A percentile compares a stretch with the other conserved stretches of the same genome.
phyloP scores from a whole-genome alignment of 2,113 vertebrate species.

The Dermatemys mawii region DNA sequence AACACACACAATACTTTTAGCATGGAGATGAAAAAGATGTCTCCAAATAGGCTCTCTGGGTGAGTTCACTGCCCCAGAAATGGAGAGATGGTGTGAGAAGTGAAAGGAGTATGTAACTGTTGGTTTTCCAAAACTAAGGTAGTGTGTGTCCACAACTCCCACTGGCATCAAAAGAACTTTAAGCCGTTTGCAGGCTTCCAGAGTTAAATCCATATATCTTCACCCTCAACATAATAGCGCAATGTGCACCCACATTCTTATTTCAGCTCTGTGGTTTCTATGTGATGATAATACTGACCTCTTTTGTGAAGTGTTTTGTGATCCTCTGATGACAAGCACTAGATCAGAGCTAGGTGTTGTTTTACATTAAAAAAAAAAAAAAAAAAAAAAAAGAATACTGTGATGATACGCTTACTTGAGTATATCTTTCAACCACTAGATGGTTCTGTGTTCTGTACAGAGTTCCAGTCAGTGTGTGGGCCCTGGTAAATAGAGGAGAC shows the following conservation, averaged over 20 bases:
- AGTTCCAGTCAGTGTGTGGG: background rate
- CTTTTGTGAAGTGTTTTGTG: background rate
- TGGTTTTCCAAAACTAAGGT: background rate
- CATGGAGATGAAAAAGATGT: background rate
- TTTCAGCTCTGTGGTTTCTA: background rate
- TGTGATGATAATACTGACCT: background rate
- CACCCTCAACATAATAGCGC: fast-evolving
- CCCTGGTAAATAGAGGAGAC: background rate
- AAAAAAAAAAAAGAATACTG: background rate
- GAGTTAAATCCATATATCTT: background rate
- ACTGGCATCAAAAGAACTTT: background rate
- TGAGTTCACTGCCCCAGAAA: background rate
- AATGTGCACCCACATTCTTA: fast-evolving
- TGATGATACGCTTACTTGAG: background rate
- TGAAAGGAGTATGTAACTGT: background rate
- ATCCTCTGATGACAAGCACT: background rate
- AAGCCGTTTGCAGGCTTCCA: background rate
- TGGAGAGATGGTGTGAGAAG: background rate
- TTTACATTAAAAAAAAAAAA: background rate
- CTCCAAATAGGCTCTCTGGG: background rate
- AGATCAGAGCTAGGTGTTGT: background rate
- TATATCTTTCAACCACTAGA: background rate
- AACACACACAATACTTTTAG: background rate
- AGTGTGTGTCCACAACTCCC: background rate
- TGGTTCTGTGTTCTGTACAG: background rate